Evolutionary conservation across 1,140 invertebrate genomes (phyloP).

Genomic region (Eupristina koningsbergeri): DNA sequence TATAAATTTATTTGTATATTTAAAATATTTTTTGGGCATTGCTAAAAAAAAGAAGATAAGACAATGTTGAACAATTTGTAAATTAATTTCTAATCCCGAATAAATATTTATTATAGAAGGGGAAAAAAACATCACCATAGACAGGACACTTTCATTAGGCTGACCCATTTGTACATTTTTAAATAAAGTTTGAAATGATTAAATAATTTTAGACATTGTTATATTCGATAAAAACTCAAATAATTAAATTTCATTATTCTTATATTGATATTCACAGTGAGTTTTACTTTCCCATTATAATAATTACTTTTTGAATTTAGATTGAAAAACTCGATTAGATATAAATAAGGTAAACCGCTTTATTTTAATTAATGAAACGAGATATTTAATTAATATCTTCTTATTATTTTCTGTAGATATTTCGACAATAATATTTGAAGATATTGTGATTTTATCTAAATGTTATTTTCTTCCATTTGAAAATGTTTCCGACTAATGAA

Average conservation of each 20-base stretch:
- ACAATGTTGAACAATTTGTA: neutral
- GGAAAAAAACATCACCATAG: neutral
- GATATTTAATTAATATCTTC: neutral
- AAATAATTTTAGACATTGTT: neutral
- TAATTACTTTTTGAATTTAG: slow-evolving; percentile 9
- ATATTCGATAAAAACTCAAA: neutral
- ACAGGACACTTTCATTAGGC: neutral
- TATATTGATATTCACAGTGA: neutral
- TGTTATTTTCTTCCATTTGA: neutral
- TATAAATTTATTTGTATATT: too few relatives aligned
- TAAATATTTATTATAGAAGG: too few relatives aligned
- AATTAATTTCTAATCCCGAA: neutral
- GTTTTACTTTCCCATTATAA: neutral
- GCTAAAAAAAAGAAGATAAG: too few relatives aligned
- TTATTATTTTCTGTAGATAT: neutral
- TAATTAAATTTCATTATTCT: slow-evolving; percentile 2
- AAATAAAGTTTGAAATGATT: neutral
- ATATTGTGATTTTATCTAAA: neutral
- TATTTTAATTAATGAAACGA: neutral
- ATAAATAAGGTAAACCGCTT: neutral
- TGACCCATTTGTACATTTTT: neutral
- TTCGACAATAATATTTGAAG: neutral
- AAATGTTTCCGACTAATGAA: neutral
- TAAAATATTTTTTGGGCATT: too few relatives aligned
- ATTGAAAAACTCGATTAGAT: neutral